phyloP scores from a whole-genome alignment of 2,797 vertebrate species.

The Hyperoplus lanceolatus region DNA sequence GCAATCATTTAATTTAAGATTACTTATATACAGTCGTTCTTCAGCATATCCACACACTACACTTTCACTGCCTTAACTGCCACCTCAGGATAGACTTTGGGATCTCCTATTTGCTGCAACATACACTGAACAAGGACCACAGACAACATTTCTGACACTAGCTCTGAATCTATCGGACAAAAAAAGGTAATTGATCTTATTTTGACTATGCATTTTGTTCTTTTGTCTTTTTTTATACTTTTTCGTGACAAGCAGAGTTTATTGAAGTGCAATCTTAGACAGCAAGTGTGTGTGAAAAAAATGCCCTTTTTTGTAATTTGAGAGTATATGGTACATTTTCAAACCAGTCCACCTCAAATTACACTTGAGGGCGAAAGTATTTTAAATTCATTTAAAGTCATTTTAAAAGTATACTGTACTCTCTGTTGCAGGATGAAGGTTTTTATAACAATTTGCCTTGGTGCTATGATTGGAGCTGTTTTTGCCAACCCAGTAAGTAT shows the following conservation, averaged over 20 bases:
- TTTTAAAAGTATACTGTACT: neutral
- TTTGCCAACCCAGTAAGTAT: slow-evolving; percentile 84
- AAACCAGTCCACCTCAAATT: slow-evolving; percentile 3
- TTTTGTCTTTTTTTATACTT: neutral
- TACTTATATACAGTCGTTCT: slow-evolving; percentile 76
- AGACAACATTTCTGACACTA: slow-evolving; percentile 11
- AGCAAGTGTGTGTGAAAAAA: neutral
- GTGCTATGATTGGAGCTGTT: slow-evolving; percentile 67
- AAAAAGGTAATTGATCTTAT: slow-evolving; percentile 42
- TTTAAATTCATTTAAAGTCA: neutral
- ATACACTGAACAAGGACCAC: slow-evolving; percentile 28
- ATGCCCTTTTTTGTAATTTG: neutral
- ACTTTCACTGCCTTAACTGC: slow-evolving; percentile 37
- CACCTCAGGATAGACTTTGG: slow-evolving; percentile 38
- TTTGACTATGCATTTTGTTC: neutral
- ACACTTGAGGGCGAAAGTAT: neutral
- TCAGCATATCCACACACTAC: slow-evolving; percentile 64
- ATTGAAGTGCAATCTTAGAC: neutral
- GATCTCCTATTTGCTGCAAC: slow-evolving; percentile 34
- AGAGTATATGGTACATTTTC: neutral
- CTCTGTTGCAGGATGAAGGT: slow-evolving; percentile 81
- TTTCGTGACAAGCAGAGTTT: neutral
- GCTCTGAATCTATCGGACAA: slow-evolving; percentile 24
- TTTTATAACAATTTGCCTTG: slow-evolving; percentile 71
- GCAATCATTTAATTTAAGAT: slow-evolving; percentile 69